Conservation (phyloP, 2,113 vertebrate species). For the Epinephelus fuscoguttatus region DNA sequence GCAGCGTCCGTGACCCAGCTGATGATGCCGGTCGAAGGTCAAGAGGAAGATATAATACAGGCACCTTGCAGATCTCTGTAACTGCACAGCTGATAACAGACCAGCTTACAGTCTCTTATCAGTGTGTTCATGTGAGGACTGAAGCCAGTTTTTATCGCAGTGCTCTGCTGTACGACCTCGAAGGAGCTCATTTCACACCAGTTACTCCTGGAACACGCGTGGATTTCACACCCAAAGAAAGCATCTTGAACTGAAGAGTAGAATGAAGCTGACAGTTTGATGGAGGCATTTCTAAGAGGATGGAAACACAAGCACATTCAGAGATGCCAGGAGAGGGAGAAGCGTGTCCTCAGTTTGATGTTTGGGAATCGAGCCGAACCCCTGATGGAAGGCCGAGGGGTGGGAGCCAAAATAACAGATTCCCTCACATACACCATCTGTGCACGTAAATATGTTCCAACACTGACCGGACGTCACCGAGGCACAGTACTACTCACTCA, state of each 20-base stretch:
- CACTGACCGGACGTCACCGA: neutral
- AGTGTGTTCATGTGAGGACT: neutral
- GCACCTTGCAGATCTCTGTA: neutral
- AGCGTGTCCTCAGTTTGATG: slow-evolving; percentile 14
- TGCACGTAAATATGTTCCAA: slow-evolving; percentile 28
- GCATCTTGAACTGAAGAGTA: slow-evolving; percentile 18
- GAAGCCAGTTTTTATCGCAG: neutral
- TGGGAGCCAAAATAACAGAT: slow-evolving; percentile 50
- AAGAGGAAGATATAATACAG: neutral
- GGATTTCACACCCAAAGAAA: neutral
- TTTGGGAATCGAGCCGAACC: slow-evolving; percentile 44
- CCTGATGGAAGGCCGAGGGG: slow-evolving; percentile 22
- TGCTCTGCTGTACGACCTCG: neutral
- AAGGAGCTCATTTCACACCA: slow-evolving; percentile 10
- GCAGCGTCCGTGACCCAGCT: neutral
- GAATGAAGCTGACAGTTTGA: slow-evolving; percentile 10
- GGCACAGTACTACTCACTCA: neutral
- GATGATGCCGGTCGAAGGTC: neutral
- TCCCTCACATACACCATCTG: slow-evolving; percentile 56
- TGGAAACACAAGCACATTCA: slow-evolving; percentile 8
- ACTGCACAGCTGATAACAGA: neutral
- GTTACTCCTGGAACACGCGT: neutral
- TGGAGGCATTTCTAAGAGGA: slow-evolving; percentile 11
- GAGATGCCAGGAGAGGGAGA: slow-evolving; percentile 31
- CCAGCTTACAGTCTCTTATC: neutral